These are phyloP conservation scores for Lycophotia porphyrea DNA, from an alignment of 2,888 invertebrate genomes.

Conservation along the genomic window DNA sequence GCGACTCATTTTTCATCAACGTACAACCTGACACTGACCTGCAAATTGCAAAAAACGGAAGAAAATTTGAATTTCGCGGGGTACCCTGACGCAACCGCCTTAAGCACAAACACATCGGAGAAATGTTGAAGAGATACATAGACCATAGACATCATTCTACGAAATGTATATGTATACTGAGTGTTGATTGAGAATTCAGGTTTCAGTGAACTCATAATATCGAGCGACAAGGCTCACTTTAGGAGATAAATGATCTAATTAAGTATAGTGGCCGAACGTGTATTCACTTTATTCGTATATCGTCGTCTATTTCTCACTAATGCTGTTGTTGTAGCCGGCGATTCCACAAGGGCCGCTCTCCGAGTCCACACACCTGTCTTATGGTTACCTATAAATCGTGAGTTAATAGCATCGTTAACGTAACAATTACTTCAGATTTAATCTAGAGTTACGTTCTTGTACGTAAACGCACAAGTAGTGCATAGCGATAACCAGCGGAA, in stretches of 20 bases:
- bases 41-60: too few relatives aligned
- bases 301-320: slow-evolving; percentile 80
- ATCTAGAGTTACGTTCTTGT: slow-evolving; percentile 78
- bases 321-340: slow-evolving; percentile 71
- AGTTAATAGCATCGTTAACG: slow-evolving; percentile 76
- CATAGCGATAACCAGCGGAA: slow-evolving; percentile 72
- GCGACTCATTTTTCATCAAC: too few relatives aligned
- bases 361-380: slow-evolving; percentile 74
- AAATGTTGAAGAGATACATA: too few relatives aligned
- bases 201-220: slow-evolving; percentile 23
- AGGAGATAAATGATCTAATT: slow-evolving; percentile 81
- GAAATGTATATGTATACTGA: neutral
- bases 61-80: too few relatives aligned
- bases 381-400: slow-evolving; percentile 77
- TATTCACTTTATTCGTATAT: slow-evolving; percentile 82
- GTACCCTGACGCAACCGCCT: too few relatives aligned
- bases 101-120: neutral
- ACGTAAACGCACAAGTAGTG: slow-evolving; percentile 70
- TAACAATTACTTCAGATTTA: slow-evolving; percentile 78
- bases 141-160: neutral
- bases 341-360: slow-evolving; percentile 66
- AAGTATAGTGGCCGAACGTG: slow-evolving; percentile 75
- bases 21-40: too few relatives aligned
- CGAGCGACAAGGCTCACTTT: slow-evolving; percentile 44
- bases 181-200: neutral